A percentile compares a stretch with the other conserved stretches of the same genome.
Conservation (phyloP, 2,113 vertebrate genomes). For the Hyperoodon ampullatus region DNA sequence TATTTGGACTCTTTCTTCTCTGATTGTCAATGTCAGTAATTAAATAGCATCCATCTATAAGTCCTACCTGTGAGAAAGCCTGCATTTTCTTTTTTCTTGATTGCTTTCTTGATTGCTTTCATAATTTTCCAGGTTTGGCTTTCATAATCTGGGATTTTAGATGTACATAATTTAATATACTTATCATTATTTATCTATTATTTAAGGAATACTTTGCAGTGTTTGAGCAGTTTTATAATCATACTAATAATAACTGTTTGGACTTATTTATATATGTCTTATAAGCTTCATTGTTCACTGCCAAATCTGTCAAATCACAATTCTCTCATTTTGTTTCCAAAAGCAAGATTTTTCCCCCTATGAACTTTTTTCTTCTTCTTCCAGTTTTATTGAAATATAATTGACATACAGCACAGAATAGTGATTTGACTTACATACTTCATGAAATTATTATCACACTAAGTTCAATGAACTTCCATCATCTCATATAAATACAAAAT, state of each 20-base stretch:
- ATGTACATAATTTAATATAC: not conserved
- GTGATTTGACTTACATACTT: too few relatives aligned
- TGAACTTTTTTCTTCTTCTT: too few relatives aligned
- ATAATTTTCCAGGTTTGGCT: not conserved
- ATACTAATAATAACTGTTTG: not conserved
- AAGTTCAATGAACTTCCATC: too few relatives aligned
- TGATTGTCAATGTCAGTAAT: not conserved
- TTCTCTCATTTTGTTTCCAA: not conserved
- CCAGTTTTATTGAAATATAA: too few relatives aligned
- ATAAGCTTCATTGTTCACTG: not conserved
- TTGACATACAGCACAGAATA: too few relatives aligned
- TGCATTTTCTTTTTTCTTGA: not conserved
- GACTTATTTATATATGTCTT: not conserved
- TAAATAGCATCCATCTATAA: not conserved
- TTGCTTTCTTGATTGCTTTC: not conserved
- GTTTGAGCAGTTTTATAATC: not conserved
- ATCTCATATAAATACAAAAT: too few relatives aligned
- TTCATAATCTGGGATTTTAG: not conserved
- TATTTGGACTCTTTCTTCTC: not conserved
- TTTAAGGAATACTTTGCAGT: not conserved
- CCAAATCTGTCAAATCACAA: not conserved
- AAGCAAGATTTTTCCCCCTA: too few relatives aligned
- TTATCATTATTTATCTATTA: not conserved
- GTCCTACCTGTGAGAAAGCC: not conserved
- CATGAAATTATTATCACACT: too few relatives aligned